Evolutionary conservation across 2,113 vertebrate genomes (phyloP).

Genomic region (Stigmatopora argus): DNA sequence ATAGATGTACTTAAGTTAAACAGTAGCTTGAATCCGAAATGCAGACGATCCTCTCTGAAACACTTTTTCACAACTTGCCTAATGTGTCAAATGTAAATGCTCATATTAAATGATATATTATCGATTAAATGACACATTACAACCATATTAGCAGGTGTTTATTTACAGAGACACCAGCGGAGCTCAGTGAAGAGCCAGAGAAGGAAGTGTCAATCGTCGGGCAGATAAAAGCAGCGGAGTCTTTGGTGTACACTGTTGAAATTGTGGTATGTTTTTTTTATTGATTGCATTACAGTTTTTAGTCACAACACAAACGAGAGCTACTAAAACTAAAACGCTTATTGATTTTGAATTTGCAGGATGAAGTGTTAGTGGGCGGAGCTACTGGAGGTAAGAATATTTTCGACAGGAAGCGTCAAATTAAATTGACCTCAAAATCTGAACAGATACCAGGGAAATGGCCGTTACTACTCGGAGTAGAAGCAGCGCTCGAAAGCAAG

Average conservation of each 20-base stretch:
- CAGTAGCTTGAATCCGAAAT: too few relatives aligned
- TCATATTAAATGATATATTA: not conserved
- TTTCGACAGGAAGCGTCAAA: not conserved
- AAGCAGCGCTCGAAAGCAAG: slow-evolving; percentile 23
- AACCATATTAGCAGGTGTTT: slow-evolving; percentile 21
- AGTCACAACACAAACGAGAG: not conserved
- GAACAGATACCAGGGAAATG: slow-evolving; percentile 42
- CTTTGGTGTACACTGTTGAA: slow-evolving; percentile 31
- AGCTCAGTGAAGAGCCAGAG: slow-evolving; percentile 23
- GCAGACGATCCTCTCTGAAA: not conserved
- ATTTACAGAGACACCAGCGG: slow-evolving; percentile 24
- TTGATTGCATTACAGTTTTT: not conserved
- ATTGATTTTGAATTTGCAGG: slow-evolving; percentile 32
- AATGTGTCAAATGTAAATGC: not conserved
- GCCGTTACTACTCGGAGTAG: slow-evolving; percentile 42
- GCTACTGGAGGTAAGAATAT: slow-evolving; percentile 36
- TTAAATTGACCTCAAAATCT: not conserved
- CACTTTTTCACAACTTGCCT: not conserved
- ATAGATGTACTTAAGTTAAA: too few relatives aligned
- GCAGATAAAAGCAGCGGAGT: slow-evolving; percentile 15
- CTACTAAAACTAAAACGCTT: not conserved
- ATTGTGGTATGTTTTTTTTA: slow-evolving; percentile 36
- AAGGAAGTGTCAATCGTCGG: slow-evolving; percentile 4
- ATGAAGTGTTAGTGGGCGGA: slow-evolving; percentile 38
- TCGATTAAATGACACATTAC: slow-evolving; percentile 15